Base-by-base conservation (phyloP, 2,888 invertebrate genomes). In the Troglohyphantes excavatus region DNA sequence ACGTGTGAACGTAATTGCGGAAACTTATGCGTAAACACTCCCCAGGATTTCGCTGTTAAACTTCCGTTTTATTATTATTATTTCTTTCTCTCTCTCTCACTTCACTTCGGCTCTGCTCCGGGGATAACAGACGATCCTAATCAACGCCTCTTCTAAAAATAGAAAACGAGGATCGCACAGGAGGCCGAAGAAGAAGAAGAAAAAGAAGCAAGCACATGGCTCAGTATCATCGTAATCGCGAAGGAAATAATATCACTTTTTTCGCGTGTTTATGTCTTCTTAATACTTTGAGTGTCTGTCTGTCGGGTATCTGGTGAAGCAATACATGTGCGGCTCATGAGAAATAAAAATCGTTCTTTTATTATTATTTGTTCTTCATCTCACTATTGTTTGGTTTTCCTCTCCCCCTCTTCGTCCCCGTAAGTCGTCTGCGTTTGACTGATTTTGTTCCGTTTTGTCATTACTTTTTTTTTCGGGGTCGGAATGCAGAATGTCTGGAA, bases 11-110 rank as follows among this genome's bases (percentile, higher is more conserved):
- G 53, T 79, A 79, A 87, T 87, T 79, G 79, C 79, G 79, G 79
- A 87, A 87, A 87, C 86, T 87, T 87, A 87, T 87, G 86, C 86
- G 72, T 70, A 63, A 87, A 87, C 86, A 87, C 72, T 72, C 63
- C 26, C 46, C 46, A 19, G 72, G 72, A 63, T 87, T 87, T 43
- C 33, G 63, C 65, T 21, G 61, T 39, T 59, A 70, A 72, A 61
- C 70, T 68, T 82, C 70, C 82, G 61, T 72, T 72, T 72, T 29
- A 68, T 68, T 72, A 72, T 72, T 72, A 46, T 46, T 72, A 72
- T 65, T 79, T 79, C 29, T 67, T 27, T 13, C 53, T 6, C 27
- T 53, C 27, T 9, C 17, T 26, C 73, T 73, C 26, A 7, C n/a
- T 21, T 72, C 72, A 46, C 72, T 72, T 72, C 46, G 17, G 26